Evolutionary conservation across 1,140 invertebrate genomes (phyloP).

Genomic region (Sitophilus oryzae): DNA sequence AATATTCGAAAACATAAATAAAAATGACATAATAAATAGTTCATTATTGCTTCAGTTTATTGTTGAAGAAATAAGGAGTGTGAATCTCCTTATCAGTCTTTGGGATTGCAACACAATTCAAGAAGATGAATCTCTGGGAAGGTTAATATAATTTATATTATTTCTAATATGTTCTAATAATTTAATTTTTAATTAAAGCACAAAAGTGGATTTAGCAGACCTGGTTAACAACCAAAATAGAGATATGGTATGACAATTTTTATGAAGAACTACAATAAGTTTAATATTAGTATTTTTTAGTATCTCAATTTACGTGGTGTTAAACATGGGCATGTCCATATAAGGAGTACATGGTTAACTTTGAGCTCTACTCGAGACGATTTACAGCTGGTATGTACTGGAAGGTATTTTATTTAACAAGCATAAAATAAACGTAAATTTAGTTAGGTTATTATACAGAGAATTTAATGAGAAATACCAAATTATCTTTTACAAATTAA

Average conservation of each 20-base stretch:
- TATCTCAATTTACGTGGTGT: conserved; percentile 87
- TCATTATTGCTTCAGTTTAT: conserved; percentile 41
- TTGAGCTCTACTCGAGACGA: conserved; percentile 63
- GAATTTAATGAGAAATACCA: no score
- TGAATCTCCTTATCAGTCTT: conserved; percentile 67
- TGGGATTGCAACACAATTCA: conserved; percentile 74
- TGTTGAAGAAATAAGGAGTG: conserved; percentile 56
- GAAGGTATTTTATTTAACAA: no score
- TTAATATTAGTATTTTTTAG: conserved; percentile 52
- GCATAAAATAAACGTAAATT: no score
- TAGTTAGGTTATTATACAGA: no score
- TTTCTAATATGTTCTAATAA: conserved; percentile 1
- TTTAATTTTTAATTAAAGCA: conserved; percentile 24
- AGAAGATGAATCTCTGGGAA: conserved; percentile 75
- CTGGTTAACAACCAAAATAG: conserved; percentile 59
- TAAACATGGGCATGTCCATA: conserved; percentile 81
- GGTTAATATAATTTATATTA: conserved; percentile 55
- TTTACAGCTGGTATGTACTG: conserved; percentile 53
- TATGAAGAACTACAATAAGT: no score
- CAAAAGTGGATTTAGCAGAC: conserved; percentile 57
- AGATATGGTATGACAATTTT: conserved; percentile 55
- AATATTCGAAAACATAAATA: no score
- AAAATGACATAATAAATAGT: not conserved
- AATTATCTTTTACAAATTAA: no score
- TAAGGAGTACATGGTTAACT: conserved; percentile 78